phyloP scores from a whole-genome alignment of 2,888 invertebrate genomes.

The Aleiodes alternator region DNA sequence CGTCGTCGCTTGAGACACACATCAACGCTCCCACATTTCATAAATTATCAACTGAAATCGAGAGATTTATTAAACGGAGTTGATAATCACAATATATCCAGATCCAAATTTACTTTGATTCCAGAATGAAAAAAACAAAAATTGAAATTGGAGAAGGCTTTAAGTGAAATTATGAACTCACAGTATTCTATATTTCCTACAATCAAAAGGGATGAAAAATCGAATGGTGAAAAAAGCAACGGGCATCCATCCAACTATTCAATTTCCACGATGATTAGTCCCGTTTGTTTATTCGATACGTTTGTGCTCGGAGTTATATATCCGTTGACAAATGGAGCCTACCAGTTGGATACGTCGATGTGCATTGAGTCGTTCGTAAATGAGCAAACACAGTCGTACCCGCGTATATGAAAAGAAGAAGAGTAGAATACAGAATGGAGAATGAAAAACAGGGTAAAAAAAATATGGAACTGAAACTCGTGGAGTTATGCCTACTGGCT shows the following conservation, averaged over 20 bases:
- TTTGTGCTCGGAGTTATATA: conserved; percentile 18
- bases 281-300: conserved; percentile 41
- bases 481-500: conserved; percentile 18
- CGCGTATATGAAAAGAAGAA: conserved; percentile 22
- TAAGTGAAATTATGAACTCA: too few species aligned
- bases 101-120: too few species aligned
- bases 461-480: not conserved
- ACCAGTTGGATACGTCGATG: conserved; percentile 16
- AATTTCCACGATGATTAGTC: conserved; percentile 41
- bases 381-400: conserved; percentile 20
- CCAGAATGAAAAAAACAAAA: too few species aligned
- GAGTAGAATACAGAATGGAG: not conserved
- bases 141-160: too few species aligned
- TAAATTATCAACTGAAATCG: too few species aligned
- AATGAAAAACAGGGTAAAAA: not conserved
- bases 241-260: conserved; percentile 13
- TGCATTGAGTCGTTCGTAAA: conserved; percentile 24
- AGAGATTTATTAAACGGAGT: too few species aligned
- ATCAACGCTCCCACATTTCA: too few species aligned
- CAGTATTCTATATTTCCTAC: not conserved
- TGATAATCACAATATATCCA: too few species aligned
- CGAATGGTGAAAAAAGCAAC: not conserved
- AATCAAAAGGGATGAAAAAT: conserved; percentile 1
- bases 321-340: conserved; percentile 22
- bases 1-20: too few species aligned